Evolutionary conservation across 2,113 vertebrate species (phyloP).

Genomic region (Amblyornis subalaris): DNA sequence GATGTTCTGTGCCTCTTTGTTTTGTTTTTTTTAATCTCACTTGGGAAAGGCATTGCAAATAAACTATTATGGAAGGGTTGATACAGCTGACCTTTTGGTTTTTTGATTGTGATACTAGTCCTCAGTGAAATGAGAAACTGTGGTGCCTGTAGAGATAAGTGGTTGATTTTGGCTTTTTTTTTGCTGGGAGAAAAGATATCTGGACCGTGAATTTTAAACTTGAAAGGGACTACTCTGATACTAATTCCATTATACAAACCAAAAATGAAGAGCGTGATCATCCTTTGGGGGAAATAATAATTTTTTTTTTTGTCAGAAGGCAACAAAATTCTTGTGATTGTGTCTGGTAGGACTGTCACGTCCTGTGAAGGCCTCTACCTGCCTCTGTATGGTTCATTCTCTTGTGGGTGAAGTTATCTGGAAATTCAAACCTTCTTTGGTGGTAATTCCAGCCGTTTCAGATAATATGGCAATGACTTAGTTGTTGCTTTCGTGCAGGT

Average conservation of each 20-base stretch:
- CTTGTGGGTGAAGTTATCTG: background rate
- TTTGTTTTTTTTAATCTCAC: background rate
- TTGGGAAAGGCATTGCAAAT: background rate
- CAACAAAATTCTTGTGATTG: background rate
- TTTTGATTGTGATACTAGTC: background rate
- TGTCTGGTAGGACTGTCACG: background rate
- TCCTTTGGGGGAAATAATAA: background rate
- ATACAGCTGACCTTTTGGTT: background rate
- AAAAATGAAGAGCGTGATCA: background rate
- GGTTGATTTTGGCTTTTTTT: background rate
- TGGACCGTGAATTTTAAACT: background rate
- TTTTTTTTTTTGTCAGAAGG: background rate
- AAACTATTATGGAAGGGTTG: background rate
- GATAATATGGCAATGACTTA: background rate
- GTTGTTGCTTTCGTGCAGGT: background rate
- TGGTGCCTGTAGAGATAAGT: background rate
- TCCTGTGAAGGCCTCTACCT: background rate
- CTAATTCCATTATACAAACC: background rate
- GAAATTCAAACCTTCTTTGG: background rate
- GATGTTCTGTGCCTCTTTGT: background rate
- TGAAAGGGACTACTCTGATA: background rate
- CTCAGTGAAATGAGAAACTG: background rate
- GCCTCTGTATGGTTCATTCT: rapidly evolving
- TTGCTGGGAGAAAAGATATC: background rate
- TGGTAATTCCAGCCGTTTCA: background rate